A percentile compares a stretch with the other conserved stretches of the same genome.
Evolutionary conservation across 1,140 invertebrate genomes (phyloP).

Genomic region (Zophobas morio): DNA sequence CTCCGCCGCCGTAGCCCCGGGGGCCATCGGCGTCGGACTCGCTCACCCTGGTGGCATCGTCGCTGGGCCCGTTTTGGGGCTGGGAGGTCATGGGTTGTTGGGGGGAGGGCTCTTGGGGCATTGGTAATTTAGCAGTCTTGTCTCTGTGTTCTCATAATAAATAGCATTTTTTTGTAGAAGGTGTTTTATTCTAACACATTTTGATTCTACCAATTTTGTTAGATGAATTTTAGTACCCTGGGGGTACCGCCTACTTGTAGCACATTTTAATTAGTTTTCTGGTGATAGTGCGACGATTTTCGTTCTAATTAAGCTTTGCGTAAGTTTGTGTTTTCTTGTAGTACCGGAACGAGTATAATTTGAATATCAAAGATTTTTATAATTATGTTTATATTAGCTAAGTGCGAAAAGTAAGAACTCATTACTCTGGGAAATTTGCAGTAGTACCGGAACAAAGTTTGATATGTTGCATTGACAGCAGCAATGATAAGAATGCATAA

Average conservation of each 20-base stretch:
- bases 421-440: no score
- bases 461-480: not conserved
- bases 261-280: no score
- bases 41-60: conserved; percentile 47
- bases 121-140: conserved; percentile 29
- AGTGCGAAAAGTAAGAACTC: no score
- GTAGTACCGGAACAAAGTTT: not conserved
- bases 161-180: not conserved
- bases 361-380: no score
- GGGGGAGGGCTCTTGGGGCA: conserved; percentile 26
- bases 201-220: no score
- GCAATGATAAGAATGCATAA: not conserved
- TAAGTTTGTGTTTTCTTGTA: not conserved
- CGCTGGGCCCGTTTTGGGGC: conserved; percentile 36
- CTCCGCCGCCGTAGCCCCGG: conserved; percentile 58
- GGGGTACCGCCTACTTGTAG: no score
- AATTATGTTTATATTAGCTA: no score
- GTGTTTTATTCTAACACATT: no score
- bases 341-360: not conserved
- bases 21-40: conserved; percentile 47
- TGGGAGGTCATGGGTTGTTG: conserved; percentile 32
- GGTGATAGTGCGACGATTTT: no score
- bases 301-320: not conserved
- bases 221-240: no score
- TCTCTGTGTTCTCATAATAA: conserved; percentile 20